A percentile compares a stretch with the other conserved stretches of the same genome.
Conservation (phyloP, 2,888 invertebrate genomes). For the Eupithecia pulchellata region DNA sequence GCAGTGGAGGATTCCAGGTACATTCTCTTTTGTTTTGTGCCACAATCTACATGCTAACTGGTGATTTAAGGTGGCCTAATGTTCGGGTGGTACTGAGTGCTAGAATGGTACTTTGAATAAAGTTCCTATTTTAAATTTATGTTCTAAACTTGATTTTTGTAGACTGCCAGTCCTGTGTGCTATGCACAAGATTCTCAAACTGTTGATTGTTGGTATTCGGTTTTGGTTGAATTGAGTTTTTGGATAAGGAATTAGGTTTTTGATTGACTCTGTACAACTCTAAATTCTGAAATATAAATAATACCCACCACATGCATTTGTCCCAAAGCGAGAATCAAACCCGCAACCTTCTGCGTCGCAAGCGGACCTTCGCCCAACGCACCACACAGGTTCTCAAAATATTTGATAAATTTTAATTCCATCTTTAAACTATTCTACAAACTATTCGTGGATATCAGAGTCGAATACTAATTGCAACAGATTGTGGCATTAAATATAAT, state of each 20-base stretch:
- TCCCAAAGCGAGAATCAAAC: too few species aligned
- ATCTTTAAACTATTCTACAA: background rate
- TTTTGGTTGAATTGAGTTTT: background rate
- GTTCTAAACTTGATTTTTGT: background rate
- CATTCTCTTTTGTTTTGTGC: conserved; percentile 33
- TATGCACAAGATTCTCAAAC: background rate
- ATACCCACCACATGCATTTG: too few species aligned
- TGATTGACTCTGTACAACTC: too few species aligned
- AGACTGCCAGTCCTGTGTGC: background rate
- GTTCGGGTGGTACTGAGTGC: background rate
- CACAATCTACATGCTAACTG: conserved; percentile 21
- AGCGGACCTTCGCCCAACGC: too few species aligned
- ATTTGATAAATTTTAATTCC: too few species aligned
- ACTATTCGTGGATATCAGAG: background rate
- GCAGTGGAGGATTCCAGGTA: conserved; percentile 50
- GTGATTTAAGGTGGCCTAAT: conserved; percentile 24
- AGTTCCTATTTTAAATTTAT: background rate
- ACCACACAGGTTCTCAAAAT: too few species aligned
- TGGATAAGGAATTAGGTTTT: too few species aligned
- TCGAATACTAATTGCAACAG: background rate
- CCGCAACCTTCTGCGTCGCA: too few species aligned
- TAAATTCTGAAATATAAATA: too few species aligned
- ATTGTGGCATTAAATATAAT: too few species aligned
- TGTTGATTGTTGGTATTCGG: background rate
- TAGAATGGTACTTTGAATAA: background rate